Evolutionary conservation across 2,888 invertebrate species (phyloP).

Genomic region (Diaphora mendica): DNA sequence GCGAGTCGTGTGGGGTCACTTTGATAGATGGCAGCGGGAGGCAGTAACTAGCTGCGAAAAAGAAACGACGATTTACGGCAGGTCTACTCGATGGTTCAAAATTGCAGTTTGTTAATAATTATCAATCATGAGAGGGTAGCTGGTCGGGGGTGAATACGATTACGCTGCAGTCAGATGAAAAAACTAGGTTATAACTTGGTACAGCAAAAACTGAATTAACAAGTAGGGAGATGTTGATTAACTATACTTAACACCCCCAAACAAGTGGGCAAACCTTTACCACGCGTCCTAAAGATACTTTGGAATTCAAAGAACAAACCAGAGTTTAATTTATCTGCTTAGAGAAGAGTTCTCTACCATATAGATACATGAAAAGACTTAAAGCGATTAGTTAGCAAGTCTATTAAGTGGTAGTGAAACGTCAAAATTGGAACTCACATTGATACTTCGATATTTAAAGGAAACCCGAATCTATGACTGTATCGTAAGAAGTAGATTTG

Average conservation of each 20-base stretch:
- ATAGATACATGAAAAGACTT: background rate
- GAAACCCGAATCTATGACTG: background rate
- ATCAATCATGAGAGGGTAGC: background rate
- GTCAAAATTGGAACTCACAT: background rate
- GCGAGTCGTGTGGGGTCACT: conserved; percentile 41
- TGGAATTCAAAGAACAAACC: background rate
- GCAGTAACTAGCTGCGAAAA: conserved; percentile 30
- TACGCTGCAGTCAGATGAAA: background rate
- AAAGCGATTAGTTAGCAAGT: no score
- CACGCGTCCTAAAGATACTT: background rate
- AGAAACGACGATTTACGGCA: conserved; percentile 13
- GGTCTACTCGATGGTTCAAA: conserved; percentile 3
- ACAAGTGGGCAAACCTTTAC: background rate
- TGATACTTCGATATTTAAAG: background rate
- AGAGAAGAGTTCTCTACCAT: background rate
- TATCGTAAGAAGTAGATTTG: background rate
- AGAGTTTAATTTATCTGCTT: background rate
- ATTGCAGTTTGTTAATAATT: conserved; percentile 10
- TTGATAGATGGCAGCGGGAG: conserved; percentile 41
- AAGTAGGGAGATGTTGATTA: background rate
- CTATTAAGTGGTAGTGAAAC: no score
- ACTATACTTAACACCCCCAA: background rate
- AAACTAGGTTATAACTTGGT: background rate
- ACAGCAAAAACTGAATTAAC: background rate
- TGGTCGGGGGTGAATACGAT: background rate